These are phyloP conservation scores for Sinella curviseta DNA, from an alignment of 1,140 invertebrate species.

Conservation along the genomic window DNA sequence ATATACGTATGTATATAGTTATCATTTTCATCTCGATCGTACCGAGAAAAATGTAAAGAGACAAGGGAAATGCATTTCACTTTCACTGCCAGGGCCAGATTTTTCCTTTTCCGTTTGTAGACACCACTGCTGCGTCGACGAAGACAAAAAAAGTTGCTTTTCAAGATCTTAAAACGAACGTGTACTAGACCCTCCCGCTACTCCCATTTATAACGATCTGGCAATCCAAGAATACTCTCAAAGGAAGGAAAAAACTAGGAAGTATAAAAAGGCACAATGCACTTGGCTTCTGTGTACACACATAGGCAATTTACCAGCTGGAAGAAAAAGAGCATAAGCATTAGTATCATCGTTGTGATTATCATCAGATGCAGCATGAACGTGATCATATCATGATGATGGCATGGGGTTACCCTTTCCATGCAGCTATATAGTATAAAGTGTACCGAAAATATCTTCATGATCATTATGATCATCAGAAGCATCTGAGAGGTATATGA, in stretches of 20 bases:
- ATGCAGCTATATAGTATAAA: too few relatives aligned
- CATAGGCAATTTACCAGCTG: slow-evolving; percentile 9
- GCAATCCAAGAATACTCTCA: not conserved
- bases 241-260: not conserved
- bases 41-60: not conserved
- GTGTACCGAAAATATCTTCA: too few relatives aligned
- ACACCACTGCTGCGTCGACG: not conserved
- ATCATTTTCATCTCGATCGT: not conserved
- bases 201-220: not conserved
- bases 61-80: slow-evolving; percentile 12
- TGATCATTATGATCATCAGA: not conserved
- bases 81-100: slow-evolving; percentile 21
- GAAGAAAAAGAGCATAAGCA: slow-evolving; percentile 6
- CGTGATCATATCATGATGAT: not conserved
- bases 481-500: not conserved
- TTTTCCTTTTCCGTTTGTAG: not conserved
- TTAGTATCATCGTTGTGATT: not conserved
- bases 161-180: not conserved
- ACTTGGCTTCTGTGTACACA: not conserved
- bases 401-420: not conserved
- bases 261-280: not conserved
- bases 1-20: not conserved
- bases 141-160: not conserved
- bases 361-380: too few relatives aligned
- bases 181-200: not conserved